These are phyloP conservation scores for Archivesica marissinica DNA, from an alignment of 1,140 invertebrate species.

Conservation along the genomic window DNA sequence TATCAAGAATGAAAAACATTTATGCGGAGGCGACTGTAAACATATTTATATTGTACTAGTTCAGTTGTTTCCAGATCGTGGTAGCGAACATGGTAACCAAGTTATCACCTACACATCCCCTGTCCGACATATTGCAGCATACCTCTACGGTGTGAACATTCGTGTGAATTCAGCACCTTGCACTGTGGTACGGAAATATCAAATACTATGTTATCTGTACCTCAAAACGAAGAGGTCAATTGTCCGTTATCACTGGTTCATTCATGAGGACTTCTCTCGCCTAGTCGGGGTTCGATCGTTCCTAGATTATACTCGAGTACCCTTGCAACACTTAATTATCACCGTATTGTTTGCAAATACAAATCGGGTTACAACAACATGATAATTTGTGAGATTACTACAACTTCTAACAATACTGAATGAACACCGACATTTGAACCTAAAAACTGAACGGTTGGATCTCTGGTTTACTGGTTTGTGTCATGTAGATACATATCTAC, in stretches of 20 bases:
- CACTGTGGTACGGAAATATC: not conserved
- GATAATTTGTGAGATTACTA: too few species aligned
- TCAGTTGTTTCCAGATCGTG: too few species aligned
- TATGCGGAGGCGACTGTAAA: too few species aligned
- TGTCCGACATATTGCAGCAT: not conserved
- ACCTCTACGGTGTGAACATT: not conserved
- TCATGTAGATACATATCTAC: too few species aligned
- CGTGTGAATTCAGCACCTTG: slow-evolving; percentile 45
- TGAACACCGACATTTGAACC: too few species aligned
- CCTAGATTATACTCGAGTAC: not conserved
- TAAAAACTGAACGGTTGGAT: too few species aligned
- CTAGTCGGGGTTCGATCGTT: slow-evolving; percentile 3
- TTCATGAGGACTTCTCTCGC: slow-evolving; percentile 23
- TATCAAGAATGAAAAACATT: too few species aligned
- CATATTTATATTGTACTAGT: too few species aligned
- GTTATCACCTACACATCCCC: too few species aligned
- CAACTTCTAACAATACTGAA: too few species aligned
- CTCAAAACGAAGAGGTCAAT: slow-evolving; percentile 46
- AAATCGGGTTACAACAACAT: not conserved
- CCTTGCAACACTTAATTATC: slow-evolving; percentile 34
- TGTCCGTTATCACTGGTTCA: slow-evolving; percentile 27
- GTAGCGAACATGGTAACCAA: too few species aligned
- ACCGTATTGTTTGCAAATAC: slow-evolving; percentile 37
- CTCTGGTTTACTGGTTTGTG: too few species aligned
- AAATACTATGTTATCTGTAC: not conserved